Percentiles rank a stretch among this genome's conserved stretches.
Evolutionary conservation across 2,888 invertebrate species (phyloP).

Genomic region (Apamea monoglypha): DNA sequence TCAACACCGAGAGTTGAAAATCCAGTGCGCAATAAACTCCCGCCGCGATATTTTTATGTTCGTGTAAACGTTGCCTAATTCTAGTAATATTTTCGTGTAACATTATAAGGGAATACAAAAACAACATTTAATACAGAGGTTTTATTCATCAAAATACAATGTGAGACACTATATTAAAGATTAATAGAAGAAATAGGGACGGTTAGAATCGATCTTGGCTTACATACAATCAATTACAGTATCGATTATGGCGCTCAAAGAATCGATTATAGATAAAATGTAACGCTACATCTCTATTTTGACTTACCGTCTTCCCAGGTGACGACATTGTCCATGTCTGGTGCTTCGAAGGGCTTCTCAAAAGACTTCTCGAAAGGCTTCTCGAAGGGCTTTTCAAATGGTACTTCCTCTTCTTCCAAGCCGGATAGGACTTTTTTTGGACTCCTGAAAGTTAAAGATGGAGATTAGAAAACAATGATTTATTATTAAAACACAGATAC

Average conservation of each 20-base stretch:
- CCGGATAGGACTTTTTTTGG: slow-evolving; percentile 84
- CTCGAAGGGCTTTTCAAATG: slow-evolving; percentile 63
- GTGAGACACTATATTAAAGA: slow-evolving; percentile 30
- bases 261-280: slow-evolving; percentile 41
- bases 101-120: slow-evolving; percentile 53
- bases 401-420: slow-evolving; percentile 70
- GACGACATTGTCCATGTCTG: slow-evolving; percentile 79
- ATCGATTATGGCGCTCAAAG: slow-evolving; percentile 48
- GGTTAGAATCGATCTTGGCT: slow-evolving; percentile 49
- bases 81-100: background rate
- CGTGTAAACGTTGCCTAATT: background rate
- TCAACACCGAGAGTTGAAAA: background rate
- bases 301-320: slow-evolving; percentile 88
- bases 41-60: background rate
- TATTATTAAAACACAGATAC: background rate
- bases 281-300: slow-evolving; percentile 49
- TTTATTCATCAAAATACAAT: slow-evolving; percentile 63
- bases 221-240: slow-evolving; percentile 56
- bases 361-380: slow-evolving; percentile 61
- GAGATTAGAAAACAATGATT: background rate
- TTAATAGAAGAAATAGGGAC: slow-evolving; percentile 43
- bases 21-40: background rate
- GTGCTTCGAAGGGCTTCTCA: slow-evolving; percentile 70
- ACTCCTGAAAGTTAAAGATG: slow-evolving; percentile 73
- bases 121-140: slow-evolving; percentile 57